Evolutionary conservation across 2,797 vertebrate species (phyloP).

Genomic region (Lemur catta): DNA sequence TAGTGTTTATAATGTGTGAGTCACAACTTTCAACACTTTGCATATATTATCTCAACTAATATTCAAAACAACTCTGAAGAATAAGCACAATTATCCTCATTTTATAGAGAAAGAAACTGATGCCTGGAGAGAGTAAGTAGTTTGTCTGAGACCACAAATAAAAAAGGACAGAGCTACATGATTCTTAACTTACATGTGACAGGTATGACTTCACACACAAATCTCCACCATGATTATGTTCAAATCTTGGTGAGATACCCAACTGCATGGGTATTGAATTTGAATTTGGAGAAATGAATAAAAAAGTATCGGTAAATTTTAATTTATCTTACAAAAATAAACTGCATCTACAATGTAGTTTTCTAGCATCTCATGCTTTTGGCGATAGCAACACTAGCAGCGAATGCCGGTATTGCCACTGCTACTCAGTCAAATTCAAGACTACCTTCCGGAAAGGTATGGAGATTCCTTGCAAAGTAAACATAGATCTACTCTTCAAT

Average conservation of each 20-base stretch:
- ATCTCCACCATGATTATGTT: background rate
- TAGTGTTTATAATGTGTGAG: background rate
- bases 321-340: background rate
- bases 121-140: background rate
- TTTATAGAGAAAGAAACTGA: background rate
- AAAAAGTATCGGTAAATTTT: background rate
- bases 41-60: background rate
- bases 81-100: background rate
- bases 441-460: too few species aligned
- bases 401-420: background rate
- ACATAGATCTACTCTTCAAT: too few species aligned
- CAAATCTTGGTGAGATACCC: too few species aligned
- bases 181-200: background rate
- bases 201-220: background rate
- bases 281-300: background rate
- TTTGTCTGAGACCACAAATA: background rate
- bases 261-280: background rate
- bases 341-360: background rate
- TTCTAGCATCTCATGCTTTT: background rate
- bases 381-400: too few species aligned
- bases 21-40: background rate
- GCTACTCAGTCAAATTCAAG: background rate
- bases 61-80: background rate
- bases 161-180: background rate
- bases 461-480: too few species aligned